phyloP scores from a whole-genome alignment of 92 coral and sea anemone species.

The Siderastrea siderea region DNA sequence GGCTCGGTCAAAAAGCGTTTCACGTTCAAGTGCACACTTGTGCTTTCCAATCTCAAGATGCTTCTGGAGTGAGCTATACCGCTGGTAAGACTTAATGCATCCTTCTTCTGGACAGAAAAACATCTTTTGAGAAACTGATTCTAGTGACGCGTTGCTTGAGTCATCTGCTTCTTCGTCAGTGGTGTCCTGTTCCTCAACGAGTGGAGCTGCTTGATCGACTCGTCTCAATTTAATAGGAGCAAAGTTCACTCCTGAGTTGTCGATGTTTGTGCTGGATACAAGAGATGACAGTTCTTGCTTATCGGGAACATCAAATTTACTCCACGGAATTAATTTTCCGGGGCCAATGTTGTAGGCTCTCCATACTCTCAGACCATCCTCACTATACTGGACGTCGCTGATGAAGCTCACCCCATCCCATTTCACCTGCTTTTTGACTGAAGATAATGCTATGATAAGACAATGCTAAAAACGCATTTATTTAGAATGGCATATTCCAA shows the following conservation, averaged over 20 bases:
- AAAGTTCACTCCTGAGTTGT: conserved; percentile 14
- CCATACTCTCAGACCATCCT: conserved; percentile 22
- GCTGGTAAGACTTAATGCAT: conserved; percentile 54
- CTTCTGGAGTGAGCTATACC: conserved; percentile 30
- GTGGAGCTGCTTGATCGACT: not conserved
- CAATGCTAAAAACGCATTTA: no score
- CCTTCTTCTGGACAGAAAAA: conserved; percentile 62
- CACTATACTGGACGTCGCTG: conserved; percentile 5
- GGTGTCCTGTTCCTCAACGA: not conserved
- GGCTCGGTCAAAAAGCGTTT: conserved; percentile 62
- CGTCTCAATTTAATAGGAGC: conserved; percentile 26
- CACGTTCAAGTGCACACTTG: conserved; percentile 53
- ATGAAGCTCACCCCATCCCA: conserved; percentile 40
- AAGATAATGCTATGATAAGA: no score
- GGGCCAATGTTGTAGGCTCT: conserved; percentile 22
- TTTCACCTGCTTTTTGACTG: conserved; percentile 5
- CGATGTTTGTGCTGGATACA: conserved; percentile 1
- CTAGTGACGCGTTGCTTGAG: not conserved
- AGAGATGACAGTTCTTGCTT: conserved; percentile 10
- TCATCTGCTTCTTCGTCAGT: conserved; percentile 2
- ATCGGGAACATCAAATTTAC: conserved; percentile 5
- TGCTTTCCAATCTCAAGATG: conserved; percentile 65
- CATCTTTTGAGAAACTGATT: no score
- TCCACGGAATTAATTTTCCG: not conserved
- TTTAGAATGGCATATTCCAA: no score